Evolutionary conservation across 2,888 invertebrate species (phyloP).

Genomic region (Crioceris asparagi): DNA sequence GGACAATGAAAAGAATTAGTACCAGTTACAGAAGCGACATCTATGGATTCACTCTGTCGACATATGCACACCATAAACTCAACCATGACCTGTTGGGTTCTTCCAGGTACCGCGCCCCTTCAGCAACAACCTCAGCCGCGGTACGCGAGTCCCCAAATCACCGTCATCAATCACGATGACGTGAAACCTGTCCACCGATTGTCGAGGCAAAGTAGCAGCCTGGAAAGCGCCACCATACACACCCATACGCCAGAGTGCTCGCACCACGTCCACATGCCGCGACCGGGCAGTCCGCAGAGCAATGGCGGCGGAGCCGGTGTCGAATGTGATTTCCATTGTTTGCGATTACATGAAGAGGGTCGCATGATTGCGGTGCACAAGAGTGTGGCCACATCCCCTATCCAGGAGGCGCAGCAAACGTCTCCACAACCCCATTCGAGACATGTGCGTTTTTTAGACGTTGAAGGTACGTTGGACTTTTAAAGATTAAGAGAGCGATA

Average conservation of each 20-base stretch:
- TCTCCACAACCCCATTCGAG: conserved; percentile 50
- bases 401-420: conserved; percentile 48
- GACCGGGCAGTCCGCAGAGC: conserved; percentile 53
- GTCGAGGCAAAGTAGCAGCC: conserved; percentile 52
- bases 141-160: conserved; percentile 70
- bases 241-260: conserved; percentile 77
- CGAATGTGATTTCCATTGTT: conserved; percentile 93
- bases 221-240: conserved; percentile 65
- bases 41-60: too few relatives aligned
- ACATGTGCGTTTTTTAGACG: conserved; percentile 78
- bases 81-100: too few relatives aligned
- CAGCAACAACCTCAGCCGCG: conserved; percentile 33
- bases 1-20: too few relatives aligned
- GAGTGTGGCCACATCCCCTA: conserved; percentile 86
- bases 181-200: conserved; percentile 40
- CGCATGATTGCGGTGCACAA: conserved; percentile 85
- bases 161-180: conserved; percentile 89
- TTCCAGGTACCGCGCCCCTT: not conserved
- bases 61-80: too few relatives aligned
- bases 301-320: conserved; percentile 46
- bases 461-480: too few relatives aligned
- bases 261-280: conserved; percentile 54
- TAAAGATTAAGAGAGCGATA: too few relatives aligned
- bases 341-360: conserved; percentile 87
- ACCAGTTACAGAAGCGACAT: too few relatives aligned